Evolutionary conservation across 2,888 invertebrate genomes (phyloP), one percentile per base, ranked within the genome.

Genomic region (Nipponacmea schrenckii): DNA sequence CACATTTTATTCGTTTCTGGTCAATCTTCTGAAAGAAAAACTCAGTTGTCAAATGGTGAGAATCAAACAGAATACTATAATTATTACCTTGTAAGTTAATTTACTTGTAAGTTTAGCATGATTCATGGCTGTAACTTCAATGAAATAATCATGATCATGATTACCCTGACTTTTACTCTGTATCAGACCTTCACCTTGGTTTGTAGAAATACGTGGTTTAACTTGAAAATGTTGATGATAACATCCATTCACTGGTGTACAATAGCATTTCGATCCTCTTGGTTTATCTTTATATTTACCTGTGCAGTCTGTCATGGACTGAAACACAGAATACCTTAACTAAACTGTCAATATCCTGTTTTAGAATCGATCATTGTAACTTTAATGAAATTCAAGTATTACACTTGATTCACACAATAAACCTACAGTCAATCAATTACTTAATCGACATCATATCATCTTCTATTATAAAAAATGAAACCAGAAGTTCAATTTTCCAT

Each of bases 61-160:
- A 56, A 8, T n/a, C n/a, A 56, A 56, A 4, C n/a, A 8, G n/a
- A 56, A 12, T 8, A 48, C 8, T n/a, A 56, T 56, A n/a, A n/a
- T 8, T 56, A 56, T 17, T 68, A 82, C 82, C 79, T 82, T 79
- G 10, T 70, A 72, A 3, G 64, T 70, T 5, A 71, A 10, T 15
- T 69, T 65, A 0, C 81, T 78, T 46, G 73, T 73, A 12, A 83
- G 69, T 12, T 73, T 50, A 12, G 83, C 83, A 26, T 75, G 78
- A 68, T 83, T 83, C 4, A 62, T 76, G 1, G 73, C 79, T 10
- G 75, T 77, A 14, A 83, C 75, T 70, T 80, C 77, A 44, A 82
- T 71, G 50, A 62, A 79, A 64, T 81, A 83, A 44, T 83, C 83
- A 45, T 73, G 74, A 56, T 83, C 81, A 65, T 83, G 83, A 7